Percentiles rank a stretch among this genome's conserved stretches.
phyloP scores from a whole-genome alignment of 1,140 invertebrate species.

The Yoshiicerus persimilis region DNA sequence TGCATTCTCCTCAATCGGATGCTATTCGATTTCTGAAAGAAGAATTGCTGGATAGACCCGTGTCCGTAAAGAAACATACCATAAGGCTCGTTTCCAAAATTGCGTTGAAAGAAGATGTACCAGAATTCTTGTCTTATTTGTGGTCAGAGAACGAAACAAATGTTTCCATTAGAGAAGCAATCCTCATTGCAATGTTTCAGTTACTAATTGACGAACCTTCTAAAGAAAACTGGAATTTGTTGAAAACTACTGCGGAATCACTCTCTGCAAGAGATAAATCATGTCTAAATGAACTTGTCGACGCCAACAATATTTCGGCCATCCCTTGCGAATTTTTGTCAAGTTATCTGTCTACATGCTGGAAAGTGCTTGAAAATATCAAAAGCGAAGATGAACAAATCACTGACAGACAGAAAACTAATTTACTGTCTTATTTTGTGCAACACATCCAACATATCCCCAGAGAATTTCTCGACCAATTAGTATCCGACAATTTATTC shows the following conservation, averaged over 20 bases:
- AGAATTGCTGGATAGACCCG: slow-evolving; percentile 20
- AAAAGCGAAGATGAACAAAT: not conserved
- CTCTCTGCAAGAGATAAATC: not conserved
- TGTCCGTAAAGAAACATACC: slow-evolving; percentile 15
- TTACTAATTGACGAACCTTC: not conserved
- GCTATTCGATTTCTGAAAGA: slow-evolving; percentile 28
- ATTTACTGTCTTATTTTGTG: not conserved
- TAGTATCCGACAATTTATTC: not conserved
- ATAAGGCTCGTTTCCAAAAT: not conserved
- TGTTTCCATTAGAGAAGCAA: not conserved
- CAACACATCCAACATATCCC: not conserved
- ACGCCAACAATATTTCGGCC: not conserved
- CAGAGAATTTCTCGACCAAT: not conserved
- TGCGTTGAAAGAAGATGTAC: slow-evolving; percentile 16
- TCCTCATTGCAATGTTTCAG: not conserved
- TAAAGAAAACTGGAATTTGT: slow-evolving; percentile 5
- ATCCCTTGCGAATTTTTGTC: not conserved
- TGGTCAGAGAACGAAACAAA: slow-evolving; percentile 30
- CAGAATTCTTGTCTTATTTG: slow-evolving; percentile 10
- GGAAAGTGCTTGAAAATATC: not conserved
- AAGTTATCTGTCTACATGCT: not conserved
- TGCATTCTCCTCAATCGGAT: not conserved
- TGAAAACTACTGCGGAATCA: not conserved
- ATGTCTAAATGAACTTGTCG: not conserved
- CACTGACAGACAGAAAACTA: not conserved